A percentile compares a stretch with the other conserved stretches of the same genome.
phyloP scores from a whole-genome alignment of 1,140 invertebrate genomes.

The Drosophila biarmipes region DNA sequence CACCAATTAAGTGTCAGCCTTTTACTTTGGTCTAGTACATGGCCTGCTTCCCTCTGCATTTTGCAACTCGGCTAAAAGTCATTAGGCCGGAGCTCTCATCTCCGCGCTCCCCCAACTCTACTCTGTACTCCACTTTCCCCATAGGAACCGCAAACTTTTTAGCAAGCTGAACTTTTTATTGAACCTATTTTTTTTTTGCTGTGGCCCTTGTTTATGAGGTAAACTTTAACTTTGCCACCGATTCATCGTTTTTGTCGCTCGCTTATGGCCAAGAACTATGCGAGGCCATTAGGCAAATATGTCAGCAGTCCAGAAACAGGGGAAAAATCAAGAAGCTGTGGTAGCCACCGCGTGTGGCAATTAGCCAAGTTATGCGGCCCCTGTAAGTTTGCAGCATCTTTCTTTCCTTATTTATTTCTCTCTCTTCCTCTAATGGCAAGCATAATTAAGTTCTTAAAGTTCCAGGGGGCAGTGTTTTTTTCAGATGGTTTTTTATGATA shows the following conservation, averaged over 20 bases:
- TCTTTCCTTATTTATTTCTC: slow-evolving; percentile 38
- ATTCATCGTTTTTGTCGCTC: slow-evolving; percentile 30
- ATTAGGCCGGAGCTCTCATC: slow-evolving; percentile 63
- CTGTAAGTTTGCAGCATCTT: slow-evolving; percentile 23
- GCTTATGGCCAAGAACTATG: slow-evolving; percentile 60
- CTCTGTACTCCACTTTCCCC: not conserved
- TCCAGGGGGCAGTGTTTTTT: not conserved
- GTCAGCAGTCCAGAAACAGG: slow-evolving; percentile 54
- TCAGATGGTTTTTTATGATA: slow-evolving; percentile 39
- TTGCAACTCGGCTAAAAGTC: slow-evolving; percentile 77
- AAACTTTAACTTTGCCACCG: slow-evolving; percentile 60
- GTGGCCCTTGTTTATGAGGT: slow-evolving; percentile 53
- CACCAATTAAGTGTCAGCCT: slow-evolving; percentile 62
- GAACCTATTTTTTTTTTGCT: slow-evolving; percentile 55
- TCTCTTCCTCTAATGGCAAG: slow-evolving; percentile 35
- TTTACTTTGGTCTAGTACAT: slow-evolving; percentile 10
- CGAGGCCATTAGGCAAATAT: slow-evolving; percentile 80
- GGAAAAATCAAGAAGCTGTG: slow-evolving; percentile 27
- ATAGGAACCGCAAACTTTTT: slow-evolving; percentile 61
- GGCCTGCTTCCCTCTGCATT: slow-evolving; percentile 41
- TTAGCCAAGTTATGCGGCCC: slow-evolving; percentile 78
- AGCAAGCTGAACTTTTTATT: slow-evolving; percentile 68
- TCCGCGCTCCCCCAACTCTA: slow-evolving; percentile 1
- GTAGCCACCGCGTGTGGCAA: slow-evolving; percentile 69
- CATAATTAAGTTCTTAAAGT: slow-evolving; percentile 59